Conservation (phyloP, 2,113 vertebrate species). For the Gymnogyps californianus region DNA sequence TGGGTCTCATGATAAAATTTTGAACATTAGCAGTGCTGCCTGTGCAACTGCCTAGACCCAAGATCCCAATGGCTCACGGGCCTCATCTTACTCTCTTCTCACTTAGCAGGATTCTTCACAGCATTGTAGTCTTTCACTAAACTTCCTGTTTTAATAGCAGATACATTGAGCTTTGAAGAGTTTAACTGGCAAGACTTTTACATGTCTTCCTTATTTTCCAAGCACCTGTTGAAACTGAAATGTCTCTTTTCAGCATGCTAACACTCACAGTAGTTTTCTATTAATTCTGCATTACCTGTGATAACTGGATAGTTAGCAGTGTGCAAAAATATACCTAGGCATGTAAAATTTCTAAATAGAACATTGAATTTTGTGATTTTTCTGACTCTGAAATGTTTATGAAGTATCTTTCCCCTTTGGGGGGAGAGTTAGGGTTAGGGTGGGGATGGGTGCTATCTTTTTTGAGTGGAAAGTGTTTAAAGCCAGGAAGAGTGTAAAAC, state of each 20-base stretch:
- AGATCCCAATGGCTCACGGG: accelerated
- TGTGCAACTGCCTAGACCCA: not conserved
- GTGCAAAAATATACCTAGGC: not conserved
- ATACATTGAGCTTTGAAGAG: not conserved
- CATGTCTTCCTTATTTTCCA: not conserved
- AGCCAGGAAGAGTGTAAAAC: not conserved
- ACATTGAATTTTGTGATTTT: not conserved
- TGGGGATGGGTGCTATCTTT: no score
- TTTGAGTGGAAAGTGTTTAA: not conserved
- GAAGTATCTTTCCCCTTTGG: not conserved
- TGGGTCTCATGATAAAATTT: not conserved
- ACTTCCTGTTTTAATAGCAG: not conserved
- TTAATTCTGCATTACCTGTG: not conserved
- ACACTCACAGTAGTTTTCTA: not conserved
- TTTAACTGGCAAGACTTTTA: not conserved
- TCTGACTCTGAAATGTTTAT: not conserved
- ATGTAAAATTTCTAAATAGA: not conserved
- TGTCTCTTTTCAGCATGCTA: not conserved
- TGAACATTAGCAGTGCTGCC: no score
- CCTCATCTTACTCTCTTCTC: not conserved
- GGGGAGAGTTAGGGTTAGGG: no score
- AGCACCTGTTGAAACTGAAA: not conserved
- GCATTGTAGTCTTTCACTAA: not conserved
- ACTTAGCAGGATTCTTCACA: not conserved
- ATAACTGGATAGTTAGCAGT: not conserved